phyloP scores from a whole-genome alignment of 2,797 vertebrate genomes.

The Ibycter americanus region DNA sequence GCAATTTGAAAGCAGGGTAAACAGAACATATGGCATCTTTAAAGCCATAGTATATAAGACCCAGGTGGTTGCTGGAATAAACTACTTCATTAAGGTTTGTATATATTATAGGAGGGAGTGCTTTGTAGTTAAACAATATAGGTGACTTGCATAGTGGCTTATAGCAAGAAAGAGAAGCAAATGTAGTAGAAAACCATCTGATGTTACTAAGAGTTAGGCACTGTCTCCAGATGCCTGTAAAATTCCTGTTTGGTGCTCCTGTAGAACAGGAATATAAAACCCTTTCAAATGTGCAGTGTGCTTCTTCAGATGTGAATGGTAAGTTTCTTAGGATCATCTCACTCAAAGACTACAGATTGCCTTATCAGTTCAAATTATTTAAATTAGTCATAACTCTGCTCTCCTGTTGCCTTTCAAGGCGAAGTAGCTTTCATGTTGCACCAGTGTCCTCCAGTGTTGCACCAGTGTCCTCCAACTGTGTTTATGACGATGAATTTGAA shows the following conservation, averaged over 20 bases:
- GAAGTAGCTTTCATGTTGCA: background rate
- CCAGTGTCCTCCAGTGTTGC: background rate
- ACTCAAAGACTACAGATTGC: background rate
- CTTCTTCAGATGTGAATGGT: background rate
- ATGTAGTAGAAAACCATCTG: background rate
- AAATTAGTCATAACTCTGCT: background rate
- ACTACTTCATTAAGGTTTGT: slow-evolving; percentile 67
- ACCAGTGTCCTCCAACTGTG: background rate
- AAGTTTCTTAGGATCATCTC: background rate
- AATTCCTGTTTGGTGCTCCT: background rate
- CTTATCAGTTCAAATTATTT: background rate
- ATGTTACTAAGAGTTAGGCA: background rate
- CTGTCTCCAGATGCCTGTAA: background rate
- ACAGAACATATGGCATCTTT: background rate
- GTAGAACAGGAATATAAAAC: background rate
- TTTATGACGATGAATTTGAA: background rate
- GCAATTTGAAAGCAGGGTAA: background rate
- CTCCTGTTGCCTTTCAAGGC: background rate
- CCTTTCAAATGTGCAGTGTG: background rate
- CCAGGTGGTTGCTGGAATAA: slow-evolving; percentile 54
- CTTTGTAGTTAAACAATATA: background rate
- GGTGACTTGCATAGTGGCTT: background rate
- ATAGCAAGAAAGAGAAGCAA: background rate
- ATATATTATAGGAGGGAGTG: background rate
- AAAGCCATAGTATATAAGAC: background rate